Percentiles rank a stretch among this genome's conserved stretches.
Evolutionary conservation across 2,797 vertebrate genomes (phyloP).

Genomic region (Enteromius mattozi): DNA sequence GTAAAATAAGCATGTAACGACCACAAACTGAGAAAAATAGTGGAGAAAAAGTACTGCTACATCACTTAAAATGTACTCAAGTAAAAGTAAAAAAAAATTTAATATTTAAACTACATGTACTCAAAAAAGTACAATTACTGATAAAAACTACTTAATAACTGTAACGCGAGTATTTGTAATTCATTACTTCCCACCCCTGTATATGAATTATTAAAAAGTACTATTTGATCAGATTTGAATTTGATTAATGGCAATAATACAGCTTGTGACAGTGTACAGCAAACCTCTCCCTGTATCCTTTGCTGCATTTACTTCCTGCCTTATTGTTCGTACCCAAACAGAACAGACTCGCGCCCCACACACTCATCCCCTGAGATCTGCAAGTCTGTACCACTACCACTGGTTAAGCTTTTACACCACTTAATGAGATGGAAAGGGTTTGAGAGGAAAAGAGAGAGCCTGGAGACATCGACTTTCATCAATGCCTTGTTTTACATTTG

Average conservation of each 20-base stretch:
- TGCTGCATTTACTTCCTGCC: neutral
- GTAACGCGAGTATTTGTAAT: too few species aligned
- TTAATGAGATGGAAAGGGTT: conserved; percentile 10
- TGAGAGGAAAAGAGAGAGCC: conserved; percentile 27
- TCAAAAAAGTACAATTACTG: too few species aligned
- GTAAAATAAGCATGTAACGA: too few species aligned
- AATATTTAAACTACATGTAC: too few species aligned
- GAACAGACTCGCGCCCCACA: conserved; percentile 25
- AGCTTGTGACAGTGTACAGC: neutral
- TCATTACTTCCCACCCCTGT: too few species aligned
- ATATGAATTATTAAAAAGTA: neutral
- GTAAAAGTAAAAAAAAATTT: too few species aligned
- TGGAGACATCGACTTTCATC: conserved; percentile 14
- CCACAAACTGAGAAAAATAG: too few species aligned
- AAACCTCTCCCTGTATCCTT: neutral
- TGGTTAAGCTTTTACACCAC: conserved; percentile 40
- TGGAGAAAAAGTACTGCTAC: too few species aligned
- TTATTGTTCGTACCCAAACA: conserved; percentile 28
- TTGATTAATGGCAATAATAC: neutral
- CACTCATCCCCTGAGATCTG: conserved; percentile 19
- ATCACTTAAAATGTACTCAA: too few species aligned
- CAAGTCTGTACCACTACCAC: conserved; percentile 48
- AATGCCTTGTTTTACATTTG: conserved; percentile 21
- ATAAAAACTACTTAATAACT: too few species aligned
- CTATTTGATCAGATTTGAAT: neutral